Conservation (phyloP, 2,797 vertebrate species). For the Poecilia velifera region DNA sequence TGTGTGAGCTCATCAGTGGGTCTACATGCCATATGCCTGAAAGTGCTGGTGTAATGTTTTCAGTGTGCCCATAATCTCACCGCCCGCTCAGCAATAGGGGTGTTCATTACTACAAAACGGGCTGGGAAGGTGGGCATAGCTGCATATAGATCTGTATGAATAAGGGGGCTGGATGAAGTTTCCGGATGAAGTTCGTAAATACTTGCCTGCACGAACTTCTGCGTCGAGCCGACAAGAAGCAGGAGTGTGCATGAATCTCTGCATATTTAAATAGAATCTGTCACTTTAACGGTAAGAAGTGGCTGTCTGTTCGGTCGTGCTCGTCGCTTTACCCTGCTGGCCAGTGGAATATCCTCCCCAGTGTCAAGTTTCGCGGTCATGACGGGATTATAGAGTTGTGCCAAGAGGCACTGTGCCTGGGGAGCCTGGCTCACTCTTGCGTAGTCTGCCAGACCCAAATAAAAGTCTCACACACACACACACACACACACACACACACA, state of each 20-base stretch:
- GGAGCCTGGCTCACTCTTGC: slow-evolving; percentile 51
- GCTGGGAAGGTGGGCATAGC: not conserved
- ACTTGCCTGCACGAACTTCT: slow-evolving; percentile 4
- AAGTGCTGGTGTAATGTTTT: slow-evolving; percentile 79
- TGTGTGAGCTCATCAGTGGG: slow-evolving; percentile 81
- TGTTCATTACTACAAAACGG: slow-evolving; percentile 47
- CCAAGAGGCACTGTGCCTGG: slow-evolving; percentile 61
- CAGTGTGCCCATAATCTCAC: slow-evolving; percentile 70
- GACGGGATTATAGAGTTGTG: slow-evolving; percentile 67
- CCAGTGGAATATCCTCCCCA: slow-evolving; percentile 67
- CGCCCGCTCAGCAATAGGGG: slow-evolving; percentile 53
- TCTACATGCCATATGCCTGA: slow-evolving; percentile 82
- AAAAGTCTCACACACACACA: slow-evolving; percentile 52
- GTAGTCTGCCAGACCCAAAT: slow-evolving; percentile 48
- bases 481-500: slow-evolving; percentile 29
- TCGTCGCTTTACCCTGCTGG: slow-evolving; percentile 56
- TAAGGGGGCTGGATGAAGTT: not conserved
- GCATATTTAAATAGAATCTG: slow-evolving; percentile 30
- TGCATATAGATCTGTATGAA: not conserved
- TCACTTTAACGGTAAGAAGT: slow-evolving; percentile 38
- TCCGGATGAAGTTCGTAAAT: slow-evolving; percentile 1
- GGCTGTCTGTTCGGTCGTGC: slow-evolving; percentile 54
- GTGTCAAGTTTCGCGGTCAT: slow-evolving; percentile 73
- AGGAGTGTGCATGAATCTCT: slow-evolving; percentile 17
- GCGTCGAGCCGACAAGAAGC: slow-evolving; percentile 11